These are phyloP conservation scores for Habropoda laboriosa DNA, from an alignment of 1,140 invertebrate species.

Conservation along the genomic window DNA sequence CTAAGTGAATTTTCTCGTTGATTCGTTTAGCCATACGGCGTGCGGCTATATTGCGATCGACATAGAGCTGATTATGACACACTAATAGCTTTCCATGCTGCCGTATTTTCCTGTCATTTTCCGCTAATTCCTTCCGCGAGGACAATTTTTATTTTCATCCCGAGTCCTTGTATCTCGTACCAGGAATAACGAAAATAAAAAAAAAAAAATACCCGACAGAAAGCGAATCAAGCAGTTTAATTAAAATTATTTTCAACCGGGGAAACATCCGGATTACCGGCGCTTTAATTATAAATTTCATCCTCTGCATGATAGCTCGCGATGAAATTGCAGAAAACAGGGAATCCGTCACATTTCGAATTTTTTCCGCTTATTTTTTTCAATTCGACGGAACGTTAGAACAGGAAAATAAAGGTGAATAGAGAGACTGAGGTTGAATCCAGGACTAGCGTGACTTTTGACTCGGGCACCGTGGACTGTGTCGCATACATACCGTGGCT, in stretches of 20 bases:
- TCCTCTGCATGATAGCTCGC: background rate
- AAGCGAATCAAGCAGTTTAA: background rate
- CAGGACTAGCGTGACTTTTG: slow-evolving; percentile 46
- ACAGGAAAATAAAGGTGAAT: background rate
- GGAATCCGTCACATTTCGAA: background rate
- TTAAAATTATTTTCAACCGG: background rate
- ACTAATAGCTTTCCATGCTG: background rate
- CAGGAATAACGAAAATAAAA: too few relatives aligned
- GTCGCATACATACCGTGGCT: slow-evolving; percentile 52
- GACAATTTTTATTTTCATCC: background rate
- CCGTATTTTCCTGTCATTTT: slow-evolving; percentile 1
- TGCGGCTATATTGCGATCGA: background rate
- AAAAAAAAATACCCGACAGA: too few relatives aligned
- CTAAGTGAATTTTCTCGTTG: background rate
- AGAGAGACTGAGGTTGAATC: too few relatives aligned
- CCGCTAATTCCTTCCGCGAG: background rate
- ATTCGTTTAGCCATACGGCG: background rate
- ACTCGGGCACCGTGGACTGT: slow-evolving; percentile 26
- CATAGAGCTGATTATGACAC: background rate
- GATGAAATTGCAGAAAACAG: background rate
- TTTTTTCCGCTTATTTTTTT: background rate
- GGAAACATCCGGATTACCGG: background rate
- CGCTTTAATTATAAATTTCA: background rate
- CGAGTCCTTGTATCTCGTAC: too few relatives aligned
- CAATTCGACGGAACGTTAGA: background rate